Percentiles rank a stretch among this genome's conserved stretches.
Evolutionary conservation across 2,888 invertebrate species (phyloP).

Genomic region (Spodoptera littoralis): DNA sequence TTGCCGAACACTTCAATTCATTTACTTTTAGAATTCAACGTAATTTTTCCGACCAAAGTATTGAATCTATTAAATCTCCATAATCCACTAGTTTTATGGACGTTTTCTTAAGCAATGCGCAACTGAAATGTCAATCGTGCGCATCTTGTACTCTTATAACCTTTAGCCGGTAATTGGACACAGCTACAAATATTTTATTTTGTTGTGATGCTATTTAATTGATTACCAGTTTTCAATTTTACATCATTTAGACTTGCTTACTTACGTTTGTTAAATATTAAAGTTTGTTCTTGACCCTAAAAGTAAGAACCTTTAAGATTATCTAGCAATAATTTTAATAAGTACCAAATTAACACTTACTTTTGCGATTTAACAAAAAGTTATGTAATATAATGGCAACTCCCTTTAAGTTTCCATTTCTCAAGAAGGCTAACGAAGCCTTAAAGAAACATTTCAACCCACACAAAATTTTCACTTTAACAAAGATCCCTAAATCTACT

Average conservation of each 20-base stretch:
- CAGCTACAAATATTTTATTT: conserved; percentile 50
- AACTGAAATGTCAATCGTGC: conserved; percentile 67
- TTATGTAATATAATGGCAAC: neutral
- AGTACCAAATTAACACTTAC: too few relatives aligned
- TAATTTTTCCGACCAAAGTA: conserved; percentile 25
- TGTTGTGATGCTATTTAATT: conserved; percentile 48
- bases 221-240: conserved; percentile 43
- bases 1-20: conserved; percentile 10
- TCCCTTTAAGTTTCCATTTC: neutral
- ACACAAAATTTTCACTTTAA: conserved; percentile 44
- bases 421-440: conserved; percentile 22
- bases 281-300: conserved; percentile 41
- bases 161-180: conserved; percentile 62
- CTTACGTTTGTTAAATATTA: conserved; percentile 32
- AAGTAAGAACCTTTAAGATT: neutral
- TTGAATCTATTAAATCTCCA: conserved; percentile 42
- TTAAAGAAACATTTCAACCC: conserved; percentile 32
- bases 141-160: conserved; percentile 52
- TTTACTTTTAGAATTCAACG: conserved; percentile 36
- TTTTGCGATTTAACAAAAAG: too few relatives aligned
- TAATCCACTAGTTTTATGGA: conserved; percentile 35
- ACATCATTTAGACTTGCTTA: conserved; percentile 31
- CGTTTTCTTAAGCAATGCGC: conserved; percentile 59
- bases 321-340: too few relatives aligned
- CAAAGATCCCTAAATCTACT: conserved; percentile 35